Evolutionary conservation across 1,140 invertebrate genomes (phyloP), one percentile per base, ranked within the genome.

Genomic region (Nebria ingens): DNA sequence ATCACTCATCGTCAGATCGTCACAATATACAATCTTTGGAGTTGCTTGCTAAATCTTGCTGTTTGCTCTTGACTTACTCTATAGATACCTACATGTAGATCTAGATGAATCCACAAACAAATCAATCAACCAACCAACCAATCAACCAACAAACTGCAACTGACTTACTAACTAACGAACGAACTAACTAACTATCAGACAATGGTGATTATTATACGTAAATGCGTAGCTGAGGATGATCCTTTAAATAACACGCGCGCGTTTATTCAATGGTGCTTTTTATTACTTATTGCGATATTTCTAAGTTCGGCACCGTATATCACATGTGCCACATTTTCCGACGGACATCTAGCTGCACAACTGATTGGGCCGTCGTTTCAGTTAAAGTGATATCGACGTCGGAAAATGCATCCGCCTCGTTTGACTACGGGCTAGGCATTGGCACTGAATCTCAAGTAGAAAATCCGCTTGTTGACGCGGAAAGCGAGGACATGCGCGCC

Each of bases 371-470:
- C 58, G 40, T 70, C 65, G 69, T 72, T 73, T 68, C 68, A 74
- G 69, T 72, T 65, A 70, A 71, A 67, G 66, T 73, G 66, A 69
- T 75, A 65, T 72, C 72, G 66, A 64, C 68, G 57, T 64, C 68
- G 54, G 69, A 70, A 56, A 71, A 73, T 64, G 53, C 67, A 56
- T 68, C 71, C 57, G 56, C 65, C 55, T 65, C 62, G 56, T 67
- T 64, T 63, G 63, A 61, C 60, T 66, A 68, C 59, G 67, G 65
- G 57, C 61, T 68, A 62, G 65, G 63, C 62, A 45, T 45, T 45
- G 40, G 40, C 17, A 45, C 40, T 45, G 65, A 63, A 61, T 53
- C 64, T 54, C 60, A 67, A 57, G 61, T 68, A 45, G 67, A 68
- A 65, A 71, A 68, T 59, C 68, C 67, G 60, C 65, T 70, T 56